Conservation (phyloP, 2,113 vertebrate genomes). For the Corythornis vintsioides region DNA sequence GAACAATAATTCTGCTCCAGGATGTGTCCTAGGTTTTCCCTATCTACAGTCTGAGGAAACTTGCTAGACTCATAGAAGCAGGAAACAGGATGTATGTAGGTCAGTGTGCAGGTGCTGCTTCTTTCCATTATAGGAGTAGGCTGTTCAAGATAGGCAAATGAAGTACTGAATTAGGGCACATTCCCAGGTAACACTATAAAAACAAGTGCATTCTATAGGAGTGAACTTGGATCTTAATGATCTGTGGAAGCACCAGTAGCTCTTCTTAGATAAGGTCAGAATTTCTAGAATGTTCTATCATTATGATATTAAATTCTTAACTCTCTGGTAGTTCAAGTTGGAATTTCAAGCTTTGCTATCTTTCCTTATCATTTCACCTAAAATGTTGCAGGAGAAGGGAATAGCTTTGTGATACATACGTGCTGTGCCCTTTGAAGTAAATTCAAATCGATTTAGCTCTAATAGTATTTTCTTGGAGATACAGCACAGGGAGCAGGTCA, state of each 20-base stretch:
- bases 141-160: neutral
- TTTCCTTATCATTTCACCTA: neutral
- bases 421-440: neutral
- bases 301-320: neutral
- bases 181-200: neutral
- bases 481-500: neutral
- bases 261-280: neutral
- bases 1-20: neutral
- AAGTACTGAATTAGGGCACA: neutral
- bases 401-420: neutral
- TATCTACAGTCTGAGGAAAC: neutral
- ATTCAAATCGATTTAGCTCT: neutral
- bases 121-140: neutral
- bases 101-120: neutral
- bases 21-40: neutral
- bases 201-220: neutral
- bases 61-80: neutral
- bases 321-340: neutral
- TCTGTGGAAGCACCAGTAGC: neutral
- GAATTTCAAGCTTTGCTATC: neutral
- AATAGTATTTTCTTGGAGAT: neutral
- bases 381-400: neutral
- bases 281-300: neutral
- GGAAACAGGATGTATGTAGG: rapidly evolving
- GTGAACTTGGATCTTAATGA: neutral